These are phyloP conservation scores for Cheilosia scutellata DNA, from an alignment of 2,888 invertebrate genomes.

Conservation along the genomic window DNA sequence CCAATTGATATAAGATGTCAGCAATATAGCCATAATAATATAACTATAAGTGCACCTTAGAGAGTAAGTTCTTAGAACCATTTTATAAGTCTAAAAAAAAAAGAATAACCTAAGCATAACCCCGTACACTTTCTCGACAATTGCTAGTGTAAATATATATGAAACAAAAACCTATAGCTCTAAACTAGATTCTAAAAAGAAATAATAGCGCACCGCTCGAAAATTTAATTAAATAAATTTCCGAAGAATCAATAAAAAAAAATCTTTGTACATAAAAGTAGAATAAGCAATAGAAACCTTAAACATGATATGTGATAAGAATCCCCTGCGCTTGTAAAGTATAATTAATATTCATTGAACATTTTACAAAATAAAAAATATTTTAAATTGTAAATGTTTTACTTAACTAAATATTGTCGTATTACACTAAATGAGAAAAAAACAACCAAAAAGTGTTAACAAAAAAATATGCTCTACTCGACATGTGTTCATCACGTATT, in stretches of 20 bases:
- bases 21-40: conserved; percentile 21
- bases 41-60: conserved; percentile 28
- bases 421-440: background rate
- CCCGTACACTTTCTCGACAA: conserved; percentile 20
- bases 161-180: background rate
- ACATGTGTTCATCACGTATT: conserved; percentile 73
- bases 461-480: conserved; percentile 55
- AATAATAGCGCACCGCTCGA: conserved; percentile 61
- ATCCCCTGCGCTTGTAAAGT: conserved; percentile 63
- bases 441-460: background rate
- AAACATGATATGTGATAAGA: conserved; percentile 74
- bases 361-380: conserved; percentile 14
- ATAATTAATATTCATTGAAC: conserved; percentile 44
- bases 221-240: conserved; percentile 16
- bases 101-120: background rate
- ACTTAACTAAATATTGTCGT: conserved; percentile 42
- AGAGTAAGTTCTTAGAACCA: conserved; percentile 2
- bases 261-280: conserved; percentile 64
- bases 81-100: conserved; percentile 13
- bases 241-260: conserved; percentile 11
- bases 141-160: conserved; percentile 39
- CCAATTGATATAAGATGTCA: background rate
- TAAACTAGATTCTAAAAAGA: background rate
- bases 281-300: conserved; percentile 72
- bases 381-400: conserved; percentile 38